Evolutionary conservation across 2,113 vertebrate genomes (phyloP).

Genomic region (Petromus typicus): DNA sequence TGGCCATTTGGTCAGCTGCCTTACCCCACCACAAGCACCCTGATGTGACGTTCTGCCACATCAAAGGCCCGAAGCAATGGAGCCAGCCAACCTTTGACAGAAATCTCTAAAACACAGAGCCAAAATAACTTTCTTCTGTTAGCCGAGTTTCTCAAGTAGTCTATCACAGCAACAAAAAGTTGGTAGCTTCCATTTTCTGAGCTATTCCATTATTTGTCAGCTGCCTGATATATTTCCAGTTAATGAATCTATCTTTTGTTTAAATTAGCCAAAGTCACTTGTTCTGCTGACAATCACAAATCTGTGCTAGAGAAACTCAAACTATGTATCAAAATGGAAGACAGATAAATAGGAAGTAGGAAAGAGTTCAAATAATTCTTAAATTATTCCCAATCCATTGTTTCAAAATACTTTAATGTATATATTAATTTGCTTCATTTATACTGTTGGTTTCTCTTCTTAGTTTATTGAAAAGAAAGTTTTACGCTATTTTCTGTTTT

Average conservation of each 20-base stretch:
- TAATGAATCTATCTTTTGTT: not conserved
- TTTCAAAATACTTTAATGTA: not conserved
- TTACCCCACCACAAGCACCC: not conserved
- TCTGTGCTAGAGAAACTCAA: not conserved
- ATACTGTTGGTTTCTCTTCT: not conserved
- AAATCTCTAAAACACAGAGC: not conserved
- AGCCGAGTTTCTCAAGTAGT: not conserved
- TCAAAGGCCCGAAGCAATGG: not conserved
- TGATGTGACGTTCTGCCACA: not conserved
- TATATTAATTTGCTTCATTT: not conserved
- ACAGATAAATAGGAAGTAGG: not conserved
- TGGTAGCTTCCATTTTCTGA: not conserved
- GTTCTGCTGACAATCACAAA: not conserved
- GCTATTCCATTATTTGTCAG: not conserved
- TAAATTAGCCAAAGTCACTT: constrained; percentile 9
- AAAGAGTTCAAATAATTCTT: not conserved
- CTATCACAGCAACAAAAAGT: not conserved
- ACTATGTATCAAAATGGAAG: not conserved
- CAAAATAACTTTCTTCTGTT: not conserved
- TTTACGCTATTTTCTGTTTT: not conserved
- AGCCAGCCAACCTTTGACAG: not conserved
- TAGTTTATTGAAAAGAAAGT: not conserved
- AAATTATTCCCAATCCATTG: not conserved
- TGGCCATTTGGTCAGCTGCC: not conserved
- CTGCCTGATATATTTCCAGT: not conserved